Conservation (phyloP, 2,888 invertebrate species). For the Psylliodes chrysocephalus region DNA sequence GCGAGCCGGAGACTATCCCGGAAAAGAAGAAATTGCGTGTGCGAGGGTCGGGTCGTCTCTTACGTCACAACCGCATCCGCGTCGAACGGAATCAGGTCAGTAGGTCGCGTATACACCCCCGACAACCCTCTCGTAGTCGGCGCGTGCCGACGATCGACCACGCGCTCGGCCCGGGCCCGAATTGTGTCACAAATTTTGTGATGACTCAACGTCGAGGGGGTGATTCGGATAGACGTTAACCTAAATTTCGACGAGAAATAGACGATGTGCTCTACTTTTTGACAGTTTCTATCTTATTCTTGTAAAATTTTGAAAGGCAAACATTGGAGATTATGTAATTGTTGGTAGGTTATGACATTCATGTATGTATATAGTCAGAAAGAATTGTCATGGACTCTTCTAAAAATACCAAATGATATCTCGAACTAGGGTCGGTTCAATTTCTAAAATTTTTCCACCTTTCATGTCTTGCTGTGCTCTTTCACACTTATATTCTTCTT, state of each 20-base stretch:
- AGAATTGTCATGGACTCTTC: no score
- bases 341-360: no score
- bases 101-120: constrained; percentile 38
- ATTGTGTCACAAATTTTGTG: background rate
- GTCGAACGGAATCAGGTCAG: constrained; percentile 37
- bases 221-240: constrained; percentile 3
- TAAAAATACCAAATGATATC: no score
- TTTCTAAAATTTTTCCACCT: no score
- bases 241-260: constrained; percentile 6
- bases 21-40: constrained; percentile 40
- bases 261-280: background rate
- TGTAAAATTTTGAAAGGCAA: no score
- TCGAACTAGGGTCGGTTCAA: no score
- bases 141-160: constrained; percentile 19
- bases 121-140: constrained; percentile 14
- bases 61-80: constrained; percentile 38
- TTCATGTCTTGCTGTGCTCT: no score
- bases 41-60: constrained; percentile 37
- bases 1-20: constrained; percentile 26
- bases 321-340: no score
- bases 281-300: no score
- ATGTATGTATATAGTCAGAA: no score
- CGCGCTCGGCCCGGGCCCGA: constrained; percentile 1
- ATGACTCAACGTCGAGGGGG: background rate
- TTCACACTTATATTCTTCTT: no score